Base-by-base conservation (phyloP, 2,113 vertebrate genomes). In the Grammomys surdaster region DNA sequence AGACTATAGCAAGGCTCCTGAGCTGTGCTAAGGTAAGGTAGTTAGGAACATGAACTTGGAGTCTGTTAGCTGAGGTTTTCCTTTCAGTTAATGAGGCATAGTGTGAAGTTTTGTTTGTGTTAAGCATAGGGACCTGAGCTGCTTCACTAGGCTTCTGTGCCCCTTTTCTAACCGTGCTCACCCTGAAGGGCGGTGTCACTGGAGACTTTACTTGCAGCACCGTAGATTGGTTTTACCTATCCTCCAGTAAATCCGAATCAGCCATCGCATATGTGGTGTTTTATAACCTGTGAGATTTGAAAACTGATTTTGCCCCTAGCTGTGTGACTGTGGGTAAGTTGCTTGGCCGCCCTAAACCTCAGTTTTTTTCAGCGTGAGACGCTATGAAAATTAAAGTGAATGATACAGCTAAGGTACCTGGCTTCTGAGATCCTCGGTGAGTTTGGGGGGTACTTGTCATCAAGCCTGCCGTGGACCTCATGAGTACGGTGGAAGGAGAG, bases 201-300 rank as follows among this genome's bases (percentile, higher is more conserved):
- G 48, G 60, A 94, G 73, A 54, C 24, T n/a, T 63, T 24, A 54
- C 31, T 43, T 13, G 26, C 20, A 20, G 76, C n/a, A 20, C 91
- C 14, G 4, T 24, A 31, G 11, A 63, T 89, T 51, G 67, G 10
- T 56, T 92, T 94, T 94, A 19, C n/a, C n/a, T 86, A 14, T 54
- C 70, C 70, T 76, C 67, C 17, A 77, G 93, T 60, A 65, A 84
- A 90, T 20, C 78, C 36, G 22, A 85, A 48, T 91, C 76, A 54
- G 72, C 70, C 28, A 43, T 63, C 24, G 5, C 58, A 11, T 80
- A 5, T 72, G 3, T 36, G 85, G 70, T 56, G 26, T 88, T 90
- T 89, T 92, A 93, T 88, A 92, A 95, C 93, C 33, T 48, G 40
- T n/a, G 51, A 70, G 8, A 77, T 76, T 73, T 95, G 56, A 94